phyloP scores from a whole-genome alignment of 2,797 vertebrate genomes.

The Thaleichthys pacificus region DNA sequence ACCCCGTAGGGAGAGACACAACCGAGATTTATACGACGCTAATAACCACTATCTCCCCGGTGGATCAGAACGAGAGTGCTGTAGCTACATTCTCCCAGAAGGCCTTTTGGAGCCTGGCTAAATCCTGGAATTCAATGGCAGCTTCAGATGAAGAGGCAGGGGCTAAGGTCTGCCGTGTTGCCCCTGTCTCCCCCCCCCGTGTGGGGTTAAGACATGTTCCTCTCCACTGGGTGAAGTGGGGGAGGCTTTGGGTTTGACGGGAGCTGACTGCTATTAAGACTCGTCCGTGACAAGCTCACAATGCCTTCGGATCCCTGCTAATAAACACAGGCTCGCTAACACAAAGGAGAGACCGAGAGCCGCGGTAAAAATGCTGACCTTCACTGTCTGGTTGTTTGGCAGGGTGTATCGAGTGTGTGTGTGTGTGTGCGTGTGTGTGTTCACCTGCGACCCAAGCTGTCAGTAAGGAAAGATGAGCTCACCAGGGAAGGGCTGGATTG shows the following conservation, averaged over 20 bases:
- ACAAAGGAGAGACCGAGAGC: slow-evolving; percentile 37
- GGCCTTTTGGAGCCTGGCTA: slow-evolving; percentile 23
- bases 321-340: slow-evolving; percentile 30
- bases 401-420: slow-evolving; percentile 16
- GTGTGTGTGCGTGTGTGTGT: slow-evolving; percentile 48
- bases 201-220: slow-evolving; percentile 55
- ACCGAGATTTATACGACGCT: slow-evolving; percentile 64
- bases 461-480: slow-evolving; percentile 61
- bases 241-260: slow-evolving; percentile 32
- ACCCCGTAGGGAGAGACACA: slow-evolving; percentile 46
- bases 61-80: slow-evolving; percentile 27
- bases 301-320: slow-evolving; percentile 48
- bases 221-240: slow-evolving; percentile 9
- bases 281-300: slow-evolving; percentile 56
- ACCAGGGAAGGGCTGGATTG: slow-evolving; percentile 60
- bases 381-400: background rate
- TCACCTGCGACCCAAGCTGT: slow-evolving; percentile 61
- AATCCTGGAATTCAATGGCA: slow-evolving; percentile 23
- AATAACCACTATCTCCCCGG: slow-evolving; percentile 59
- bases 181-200: background rate
- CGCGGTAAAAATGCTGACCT: slow-evolving; percentile 30
- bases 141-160: slow-evolving; percentile 23
- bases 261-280: slow-evolving; percentile 36
- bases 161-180: slow-evolving; percentile 21
- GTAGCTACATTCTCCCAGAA: slow-evolving; percentile 16